A percentile compares a stretch with the other conserved stretches of the same genome.
phyloP scores from a whole-genome alignment of 2,888 invertebrate genomes.

The Incurvaria masculella region DNA sequence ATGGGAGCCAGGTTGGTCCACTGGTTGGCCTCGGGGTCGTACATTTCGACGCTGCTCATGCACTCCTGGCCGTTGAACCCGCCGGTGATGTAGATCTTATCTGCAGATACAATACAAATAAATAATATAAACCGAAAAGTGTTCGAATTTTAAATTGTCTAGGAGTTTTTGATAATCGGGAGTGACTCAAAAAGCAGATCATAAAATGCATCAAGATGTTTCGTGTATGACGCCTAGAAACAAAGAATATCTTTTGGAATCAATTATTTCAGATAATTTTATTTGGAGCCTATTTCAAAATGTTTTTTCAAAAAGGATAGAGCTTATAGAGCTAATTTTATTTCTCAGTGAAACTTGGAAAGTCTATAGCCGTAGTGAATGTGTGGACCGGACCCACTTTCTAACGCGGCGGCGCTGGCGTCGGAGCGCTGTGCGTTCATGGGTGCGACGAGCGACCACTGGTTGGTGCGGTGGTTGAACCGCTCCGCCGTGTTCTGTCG shows the following conservation, averaged over 20 bases:
- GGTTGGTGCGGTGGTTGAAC: slow-evolving; percentile 80
- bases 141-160: neutral
- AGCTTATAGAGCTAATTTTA: no score
- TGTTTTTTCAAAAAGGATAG: no score
- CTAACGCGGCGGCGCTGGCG: slow-evolving; percentile 83
- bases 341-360: no score
- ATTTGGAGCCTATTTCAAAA: no score
- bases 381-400: no score
- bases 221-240: no score
- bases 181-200: neutral
- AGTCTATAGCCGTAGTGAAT: no score
- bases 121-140: neutral
- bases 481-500: slow-evolving; percentile 84
- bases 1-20: slow-evolving; percentile 78
- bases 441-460: slow-evolving; percentile 82
- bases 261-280: no score
- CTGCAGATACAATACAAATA: slow-evolving; percentile 28
- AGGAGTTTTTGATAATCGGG: neutral
- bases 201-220: neutral
- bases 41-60: slow-evolving; percentile 80
- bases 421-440: slow-evolving; percentile 91
- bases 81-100: slow-evolving; percentile 77
- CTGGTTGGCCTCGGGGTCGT: slow-evolving; percentile 73
- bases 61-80: slow-evolving; percentile 93
- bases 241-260: no score